Percentiles rank a stretch among this genome's conserved stretches.
Evolutionary conservation across 2,113 vertebrate species (phyloP).

Genomic region (Axis porcinus): DNA sequence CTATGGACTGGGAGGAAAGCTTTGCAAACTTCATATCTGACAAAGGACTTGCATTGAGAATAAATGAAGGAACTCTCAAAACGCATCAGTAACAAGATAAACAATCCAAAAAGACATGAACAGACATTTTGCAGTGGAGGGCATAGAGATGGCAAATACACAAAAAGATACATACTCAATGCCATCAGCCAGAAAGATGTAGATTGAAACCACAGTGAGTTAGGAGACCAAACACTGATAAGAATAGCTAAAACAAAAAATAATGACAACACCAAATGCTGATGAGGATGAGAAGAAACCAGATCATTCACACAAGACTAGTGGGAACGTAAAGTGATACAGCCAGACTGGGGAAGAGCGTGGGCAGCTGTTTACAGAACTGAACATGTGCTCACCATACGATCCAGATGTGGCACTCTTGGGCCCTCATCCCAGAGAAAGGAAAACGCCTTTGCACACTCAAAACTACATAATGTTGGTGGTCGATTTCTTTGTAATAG

Average conservation of each 20-base stretch:
- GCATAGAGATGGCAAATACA: neutral
- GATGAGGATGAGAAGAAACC: neutral
- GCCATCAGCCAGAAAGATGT: fast-evolving
- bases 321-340: neutral
- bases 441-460: neutral
- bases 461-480: too few relatives aligned
- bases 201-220: neutral
- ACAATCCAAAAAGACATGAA: neutral
- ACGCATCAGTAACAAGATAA: neutral
- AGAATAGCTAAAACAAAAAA: neutral
- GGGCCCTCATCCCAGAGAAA: neutral
- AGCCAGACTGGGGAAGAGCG: neutral
- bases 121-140: neutral
- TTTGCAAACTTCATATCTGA: neutral
- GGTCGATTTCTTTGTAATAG: neutral
- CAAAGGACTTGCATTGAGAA: neutral
- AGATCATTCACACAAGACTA: fast-evolving
- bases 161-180: neutral
- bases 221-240: fast-evolving
- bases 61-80: neutral
- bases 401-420: fast-evolving
- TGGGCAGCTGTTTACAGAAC: fast-evolving
- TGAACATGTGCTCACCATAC: fast-evolving
- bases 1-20: neutral
- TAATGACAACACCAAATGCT: neutral